Conservation (phyloP, 64 coral and sea anemone species). For the Dendronephthya gigantea region DNA sequence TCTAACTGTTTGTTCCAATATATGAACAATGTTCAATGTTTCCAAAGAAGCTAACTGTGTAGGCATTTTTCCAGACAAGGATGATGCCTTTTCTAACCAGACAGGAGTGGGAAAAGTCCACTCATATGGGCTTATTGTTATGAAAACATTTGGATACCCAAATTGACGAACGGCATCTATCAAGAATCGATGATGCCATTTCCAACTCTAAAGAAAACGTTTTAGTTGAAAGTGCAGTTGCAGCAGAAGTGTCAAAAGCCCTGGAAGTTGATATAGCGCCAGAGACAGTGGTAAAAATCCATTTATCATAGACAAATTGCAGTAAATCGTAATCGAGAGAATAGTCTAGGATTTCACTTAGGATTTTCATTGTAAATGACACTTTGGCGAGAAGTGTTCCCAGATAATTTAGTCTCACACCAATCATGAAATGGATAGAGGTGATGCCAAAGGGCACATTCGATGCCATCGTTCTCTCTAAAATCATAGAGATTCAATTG, state of each 20-base stretch:
- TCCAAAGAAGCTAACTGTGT: neutral
- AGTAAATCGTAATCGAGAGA: neutral
- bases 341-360: conserved; percentile 1
- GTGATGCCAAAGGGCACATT: neutral
- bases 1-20: conserved; percentile 30
- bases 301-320: conserved; percentile 1
- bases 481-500: neutral
- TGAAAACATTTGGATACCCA: neutral
- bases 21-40: conserved; percentile 29
- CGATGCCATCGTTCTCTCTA: neutral
- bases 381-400: neutral
- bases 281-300: neutral
- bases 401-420: neutral
- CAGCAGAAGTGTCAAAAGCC: neutral
- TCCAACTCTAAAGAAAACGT: conserved; percentile 2
- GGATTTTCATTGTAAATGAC: neutral
- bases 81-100: neutral
- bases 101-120: conserved; percentile 41
- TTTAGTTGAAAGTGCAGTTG: neutral
- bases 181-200: neutral
- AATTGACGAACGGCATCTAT: neutral
- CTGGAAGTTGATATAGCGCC: neutral
- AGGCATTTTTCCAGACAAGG: neutral
- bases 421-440: neutral
- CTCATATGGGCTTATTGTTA: conserved; percentile 34